These are phyloP conservation scores for Channa striata DNA, from an alignment of 2,797 vertebrate genomes.

Conservation along the genomic window DNA sequence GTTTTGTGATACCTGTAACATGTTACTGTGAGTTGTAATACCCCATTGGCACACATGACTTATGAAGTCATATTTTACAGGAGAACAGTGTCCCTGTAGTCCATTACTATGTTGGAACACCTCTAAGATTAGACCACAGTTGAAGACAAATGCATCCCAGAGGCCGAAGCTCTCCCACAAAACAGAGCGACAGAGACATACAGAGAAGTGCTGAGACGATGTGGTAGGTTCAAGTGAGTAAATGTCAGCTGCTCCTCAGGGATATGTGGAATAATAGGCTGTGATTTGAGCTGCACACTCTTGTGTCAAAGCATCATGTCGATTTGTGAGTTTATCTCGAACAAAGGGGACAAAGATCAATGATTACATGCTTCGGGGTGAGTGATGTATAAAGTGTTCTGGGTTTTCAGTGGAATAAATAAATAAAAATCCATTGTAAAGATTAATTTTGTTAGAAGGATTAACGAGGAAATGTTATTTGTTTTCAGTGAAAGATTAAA, in stretches of 20 bases:
- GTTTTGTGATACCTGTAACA: too few relatives aligned
- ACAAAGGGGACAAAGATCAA: slow-evolving; percentile 43
- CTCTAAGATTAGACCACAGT: slow-evolving; percentile 24
- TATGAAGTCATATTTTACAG: too few relatives aligned
- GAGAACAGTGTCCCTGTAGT: slow-evolving; percentile 2
- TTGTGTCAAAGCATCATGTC: slow-evolving; percentile 52
- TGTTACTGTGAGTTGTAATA: too few relatives aligned
- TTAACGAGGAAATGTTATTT: too few relatives aligned
- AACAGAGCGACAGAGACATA: slow-evolving; percentile 2
- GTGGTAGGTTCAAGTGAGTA: slow-evolving; percentile 56
- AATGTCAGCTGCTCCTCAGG: slow-evolving; percentile 69
- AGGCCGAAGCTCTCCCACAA: slow-evolving; percentile 30
- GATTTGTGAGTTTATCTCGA: slow-evolving; percentile 50
- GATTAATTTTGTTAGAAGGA: neutral
- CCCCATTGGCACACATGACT: too few relatives aligned
- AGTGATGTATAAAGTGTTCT: slow-evolving; percentile 5
- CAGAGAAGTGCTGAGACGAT: slow-evolving; percentile 20
- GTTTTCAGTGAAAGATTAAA: too few relatives aligned
- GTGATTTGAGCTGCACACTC: slow-evolving; percentile 49
- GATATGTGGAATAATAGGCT: slow-evolving; percentile 42
- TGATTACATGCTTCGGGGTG: slow-evolving; percentile 19
- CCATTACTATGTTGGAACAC: slow-evolving; percentile 18
- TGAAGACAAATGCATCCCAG: slow-evolving; percentile 18
- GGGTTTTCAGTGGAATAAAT: neutral
- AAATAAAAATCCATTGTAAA: neutral